Conservation (phyloP, 2,888 invertebrate genomes). For the Hemaris fuciformis region DNA sequence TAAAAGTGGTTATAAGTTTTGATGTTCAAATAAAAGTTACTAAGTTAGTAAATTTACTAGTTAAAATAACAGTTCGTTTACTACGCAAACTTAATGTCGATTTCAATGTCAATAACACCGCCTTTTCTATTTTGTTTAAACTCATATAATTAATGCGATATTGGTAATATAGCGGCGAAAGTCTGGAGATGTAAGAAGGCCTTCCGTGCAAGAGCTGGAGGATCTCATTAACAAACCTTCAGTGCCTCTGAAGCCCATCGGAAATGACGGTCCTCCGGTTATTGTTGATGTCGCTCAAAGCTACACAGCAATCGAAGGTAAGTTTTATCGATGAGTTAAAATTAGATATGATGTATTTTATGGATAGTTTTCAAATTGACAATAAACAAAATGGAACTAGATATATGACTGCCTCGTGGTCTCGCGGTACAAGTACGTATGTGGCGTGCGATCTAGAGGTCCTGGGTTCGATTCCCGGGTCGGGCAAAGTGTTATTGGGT, state of each 20-base stretch:
- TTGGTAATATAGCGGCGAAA: slow-evolving; percentile 86
- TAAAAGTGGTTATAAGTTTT: too few relatives aligned
- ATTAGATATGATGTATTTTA: too few relatives aligned
- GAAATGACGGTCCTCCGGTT: slow-evolving; percentile 91
- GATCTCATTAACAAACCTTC: slow-evolving; percentile 95
- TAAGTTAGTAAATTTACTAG: not conserved
- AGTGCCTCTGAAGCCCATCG: slow-evolving; percentile 91
- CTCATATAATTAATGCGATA: slow-evolving; percentile 31
- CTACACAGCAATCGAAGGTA: slow-evolving; percentile 98
- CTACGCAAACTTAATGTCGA: slow-evolving; percentile 25
- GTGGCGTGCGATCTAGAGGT: too few relatives aligned
- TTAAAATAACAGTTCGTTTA: not conserved
- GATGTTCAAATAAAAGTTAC: not conserved
- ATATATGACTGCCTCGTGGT: too few relatives aligned
- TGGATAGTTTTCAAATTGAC: too few relatives aligned
- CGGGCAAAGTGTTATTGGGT: too few relatives aligned
- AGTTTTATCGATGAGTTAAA: slow-evolving; percentile 13
- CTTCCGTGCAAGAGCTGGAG: slow-evolving; percentile 94
- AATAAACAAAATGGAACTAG: too few relatives aligned
- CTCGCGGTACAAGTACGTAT: too few relatives aligned
- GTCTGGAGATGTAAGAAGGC: slow-evolving; percentile 93
- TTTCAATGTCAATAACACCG: slow-evolving; percentile 56
- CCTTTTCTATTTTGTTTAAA: not conserved
- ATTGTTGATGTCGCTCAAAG: slow-evolving; percentile 97
- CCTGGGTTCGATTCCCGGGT: too few relatives aligned